These are phyloP conservation scores for Anhinga rufa DNA, from an alignment of 2,113 vertebrate genomes.

Conservation along the genomic window DNA sequence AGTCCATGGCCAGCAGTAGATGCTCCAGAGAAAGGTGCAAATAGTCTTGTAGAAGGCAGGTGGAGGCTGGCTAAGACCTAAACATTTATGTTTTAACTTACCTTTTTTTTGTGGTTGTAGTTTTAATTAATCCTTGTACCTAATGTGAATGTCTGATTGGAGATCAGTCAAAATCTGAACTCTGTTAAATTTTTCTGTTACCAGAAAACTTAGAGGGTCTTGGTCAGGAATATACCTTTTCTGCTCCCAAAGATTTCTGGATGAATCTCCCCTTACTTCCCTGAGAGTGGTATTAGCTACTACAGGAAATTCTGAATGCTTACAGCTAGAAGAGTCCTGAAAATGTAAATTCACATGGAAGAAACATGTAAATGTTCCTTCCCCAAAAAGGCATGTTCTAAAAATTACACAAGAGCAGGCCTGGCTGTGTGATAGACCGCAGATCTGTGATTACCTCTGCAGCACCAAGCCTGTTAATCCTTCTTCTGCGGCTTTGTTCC, in stretches of 20 bases:
- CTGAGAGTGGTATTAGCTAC: background rate
- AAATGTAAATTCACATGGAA: background rate
- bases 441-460: background rate
- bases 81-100: background rate
- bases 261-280: background rate
- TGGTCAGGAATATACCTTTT: background rate
- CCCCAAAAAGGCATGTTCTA: background rate
- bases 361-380: background rate
- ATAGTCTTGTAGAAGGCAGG: background rate
- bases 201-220: background rate
- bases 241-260: background rate
- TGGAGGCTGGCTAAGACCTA: background rate
- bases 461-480: background rate
- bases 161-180: background rate
- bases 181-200: background rate
- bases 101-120: background rate
- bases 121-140: background rate
- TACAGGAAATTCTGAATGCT: background rate
- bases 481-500: background rate
- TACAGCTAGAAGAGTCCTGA: background rate
- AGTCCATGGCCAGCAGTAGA: background rate
- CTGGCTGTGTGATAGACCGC: background rate
- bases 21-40: background rate
- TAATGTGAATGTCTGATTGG: background rate
- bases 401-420: background rate